Evolutionary conservation across 2,113 vertebrate species (phyloP).

Genomic region (Typhlomys cinereus): DNA sequence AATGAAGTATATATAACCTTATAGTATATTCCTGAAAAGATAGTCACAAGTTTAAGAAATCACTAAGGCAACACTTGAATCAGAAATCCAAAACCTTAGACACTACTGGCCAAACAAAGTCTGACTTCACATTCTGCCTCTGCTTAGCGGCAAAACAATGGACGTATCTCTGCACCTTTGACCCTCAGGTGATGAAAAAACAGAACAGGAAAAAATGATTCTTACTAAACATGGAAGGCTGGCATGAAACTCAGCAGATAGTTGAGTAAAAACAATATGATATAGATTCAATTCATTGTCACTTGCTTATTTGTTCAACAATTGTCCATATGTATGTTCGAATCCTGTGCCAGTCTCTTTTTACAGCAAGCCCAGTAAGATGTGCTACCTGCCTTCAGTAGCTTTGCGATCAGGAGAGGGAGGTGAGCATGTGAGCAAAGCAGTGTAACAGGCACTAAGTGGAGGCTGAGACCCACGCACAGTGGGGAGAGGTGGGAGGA

Average conservation of each 20-base stretch:
- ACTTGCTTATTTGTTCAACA: background rate
- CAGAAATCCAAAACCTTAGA: background rate
- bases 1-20: background rate
- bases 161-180: background rate
- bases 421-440: background rate
- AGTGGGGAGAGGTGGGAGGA: too few species aligned
- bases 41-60: background rate
- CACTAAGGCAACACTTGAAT: background rate
- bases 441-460: background rate
- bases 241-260: background rate
- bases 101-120: background rate
- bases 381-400: background rate
- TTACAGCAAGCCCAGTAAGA: background rate
- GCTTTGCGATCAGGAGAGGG: background rate
- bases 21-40: background rate
- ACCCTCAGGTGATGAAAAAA: background rate
- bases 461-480: accelerated
- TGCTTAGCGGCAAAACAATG: background rate
- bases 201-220: background rate
- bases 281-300: background rate
- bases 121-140: background rate
- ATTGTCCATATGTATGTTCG: background rate
- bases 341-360: background rate
- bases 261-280: background rate
- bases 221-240: background rate